Evolutionary conservation across 1,140 invertebrate species (phyloP), one percentile per base, ranked within the genome.

Genomic region (Cotesia glomerata): DNA sequence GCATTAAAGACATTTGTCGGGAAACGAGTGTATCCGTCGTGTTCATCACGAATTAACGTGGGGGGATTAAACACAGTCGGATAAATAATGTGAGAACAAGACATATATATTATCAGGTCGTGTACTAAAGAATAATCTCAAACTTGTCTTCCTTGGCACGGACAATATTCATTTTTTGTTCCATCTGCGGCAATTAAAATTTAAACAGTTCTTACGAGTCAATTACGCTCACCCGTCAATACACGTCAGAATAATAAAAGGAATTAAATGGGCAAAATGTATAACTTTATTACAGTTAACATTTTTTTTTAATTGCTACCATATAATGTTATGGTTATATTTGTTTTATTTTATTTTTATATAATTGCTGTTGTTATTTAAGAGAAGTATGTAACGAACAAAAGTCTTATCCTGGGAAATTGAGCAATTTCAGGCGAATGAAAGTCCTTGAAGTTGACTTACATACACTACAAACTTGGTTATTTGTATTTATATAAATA

Each of bases 41-140:
- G 69, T 71, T 26, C 69, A 71, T 71, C 69, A 63, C 3, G 69
- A 62, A 71, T 71, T 71, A 71, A 71, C 59, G 39, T 9, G 2
- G 32, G 5, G 16, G 51, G 7, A 71, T 51, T 64, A 45, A 64
- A 64, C 39, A 35, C 62, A 64, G 39, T 32, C 18, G 7, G 62
- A 34, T 62, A 64, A 32, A 64, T 64, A 39, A 36, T 35, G 62
- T 45, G 35, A 64, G 62, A 64, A 35, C 62, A 11, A 35, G 11
- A 34, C 39, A 39, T 39, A 39, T 39, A 39, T 39, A 39, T 26
- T 26, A 26, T 39, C 39, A 39, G 39, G 39, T 39, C 11, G 39
- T 39, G 39, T 39, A 5, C 9, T 39, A 8, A 11, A 39, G 11
- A 39, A 39, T 39, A 39, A 39, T 18, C 52, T 18, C 3, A 9